Conservation (phyloP, 1,140 invertebrate species). For the Alviniconcha marisindica region DNA sequence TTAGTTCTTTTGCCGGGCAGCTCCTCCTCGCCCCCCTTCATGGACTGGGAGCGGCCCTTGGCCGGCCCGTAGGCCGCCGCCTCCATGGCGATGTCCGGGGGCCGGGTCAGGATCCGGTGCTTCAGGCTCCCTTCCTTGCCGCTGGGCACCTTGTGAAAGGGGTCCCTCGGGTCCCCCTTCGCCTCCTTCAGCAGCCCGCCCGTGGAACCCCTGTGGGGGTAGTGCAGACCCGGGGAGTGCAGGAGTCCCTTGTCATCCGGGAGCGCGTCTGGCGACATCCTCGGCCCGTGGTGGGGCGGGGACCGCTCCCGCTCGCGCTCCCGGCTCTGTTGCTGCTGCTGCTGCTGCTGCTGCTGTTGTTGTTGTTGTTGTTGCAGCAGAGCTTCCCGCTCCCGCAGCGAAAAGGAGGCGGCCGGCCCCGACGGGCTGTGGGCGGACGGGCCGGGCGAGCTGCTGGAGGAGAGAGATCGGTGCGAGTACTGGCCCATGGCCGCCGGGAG, state of each 20-base stretch:
- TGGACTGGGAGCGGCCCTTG: background rate
- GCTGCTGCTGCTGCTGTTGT: slow-evolving; percentile 1
- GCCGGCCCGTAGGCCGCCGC: slow-evolving; percentile 16
- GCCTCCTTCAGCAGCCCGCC: slow-evolving; percentile 17
- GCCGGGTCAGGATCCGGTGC: slow-evolving; percentile 74
- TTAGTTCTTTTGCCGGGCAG: slow-evolving; percentile 21
- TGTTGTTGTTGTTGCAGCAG: slow-evolving; percentile 29
- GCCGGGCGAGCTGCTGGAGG: slow-evolving; percentile 30
- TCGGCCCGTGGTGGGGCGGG: background rate
- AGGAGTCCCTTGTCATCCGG: slow-evolving; percentile 20
- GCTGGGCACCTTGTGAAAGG: slow-evolving; percentile 48
- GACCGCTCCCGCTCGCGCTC: slow-evolving; percentile 39
- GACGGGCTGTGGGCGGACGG: slow-evolving; percentile 32
- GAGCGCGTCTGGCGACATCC: background rate
- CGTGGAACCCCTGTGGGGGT: background rate
- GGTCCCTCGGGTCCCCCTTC: slow-evolving; percentile 15
- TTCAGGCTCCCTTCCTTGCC: slow-evolving; percentile 76
- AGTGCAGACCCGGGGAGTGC: background rate
- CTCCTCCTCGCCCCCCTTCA: slow-evolving; percentile 24
- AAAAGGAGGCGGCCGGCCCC: background rate
- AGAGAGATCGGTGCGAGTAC: slow-evolving; percentile 27
- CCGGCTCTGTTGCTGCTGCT: slow-evolving; percentile 28
- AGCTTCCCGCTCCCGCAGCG: background rate
- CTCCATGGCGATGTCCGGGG: slow-evolving; percentile 69
- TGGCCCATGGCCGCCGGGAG: background rate